These are phyloP conservation scores for Epizoanthus ramosus DNA, from an alignment of 92 coral and sea anemone genomes.

Conservation along the genomic window DNA sequence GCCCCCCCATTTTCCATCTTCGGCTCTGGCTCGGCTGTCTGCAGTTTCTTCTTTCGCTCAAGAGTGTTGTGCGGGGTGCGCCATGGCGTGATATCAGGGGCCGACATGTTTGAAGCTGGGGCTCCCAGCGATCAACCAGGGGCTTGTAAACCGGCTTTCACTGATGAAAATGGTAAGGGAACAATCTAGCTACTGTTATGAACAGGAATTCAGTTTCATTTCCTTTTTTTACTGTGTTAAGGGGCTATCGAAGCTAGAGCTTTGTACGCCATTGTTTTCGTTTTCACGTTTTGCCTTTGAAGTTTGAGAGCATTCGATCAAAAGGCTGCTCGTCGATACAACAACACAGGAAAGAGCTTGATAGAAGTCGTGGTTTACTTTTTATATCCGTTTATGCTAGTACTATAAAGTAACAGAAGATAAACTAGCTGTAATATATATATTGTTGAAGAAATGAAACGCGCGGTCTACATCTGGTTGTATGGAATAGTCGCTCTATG, in stretches of 20 bases:
- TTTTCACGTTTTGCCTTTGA: background rate
- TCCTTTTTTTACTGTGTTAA: background rate
- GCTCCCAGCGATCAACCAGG: slow-evolving; percentile 75
- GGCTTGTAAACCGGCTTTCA: background rate
- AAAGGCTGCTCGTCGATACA: too few species aligned
- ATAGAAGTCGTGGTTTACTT: too few species aligned
- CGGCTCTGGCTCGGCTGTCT: too few species aligned
- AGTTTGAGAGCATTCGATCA: background rate
- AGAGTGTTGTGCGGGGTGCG: slow-evolving; percentile 82
- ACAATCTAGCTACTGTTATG: background rate
- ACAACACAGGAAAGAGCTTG: too few species aligned
- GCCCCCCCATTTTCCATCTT: too few species aligned
- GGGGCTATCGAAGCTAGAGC: background rate
- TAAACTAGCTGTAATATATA: too few species aligned
- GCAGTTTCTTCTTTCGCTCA: too few species aligned
- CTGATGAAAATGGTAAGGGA: slow-evolving; percentile 20
- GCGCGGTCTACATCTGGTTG: too few species aligned
- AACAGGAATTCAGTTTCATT: background rate
- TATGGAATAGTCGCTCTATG: too few species aligned
- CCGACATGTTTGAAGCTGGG: slow-evolving; percentile 89
- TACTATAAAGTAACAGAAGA: too few species aligned
- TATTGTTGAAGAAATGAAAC: too few species aligned
- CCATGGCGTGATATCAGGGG: slow-evolving; percentile 99
- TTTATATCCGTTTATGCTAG: too few species aligned
- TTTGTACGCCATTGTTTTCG: background rate